These are phyloP conservation scores for Cryptotermes secundus DNA, from an alignment of 1,140 invertebrate genomes.

Conservation along the genomic window DNA sequence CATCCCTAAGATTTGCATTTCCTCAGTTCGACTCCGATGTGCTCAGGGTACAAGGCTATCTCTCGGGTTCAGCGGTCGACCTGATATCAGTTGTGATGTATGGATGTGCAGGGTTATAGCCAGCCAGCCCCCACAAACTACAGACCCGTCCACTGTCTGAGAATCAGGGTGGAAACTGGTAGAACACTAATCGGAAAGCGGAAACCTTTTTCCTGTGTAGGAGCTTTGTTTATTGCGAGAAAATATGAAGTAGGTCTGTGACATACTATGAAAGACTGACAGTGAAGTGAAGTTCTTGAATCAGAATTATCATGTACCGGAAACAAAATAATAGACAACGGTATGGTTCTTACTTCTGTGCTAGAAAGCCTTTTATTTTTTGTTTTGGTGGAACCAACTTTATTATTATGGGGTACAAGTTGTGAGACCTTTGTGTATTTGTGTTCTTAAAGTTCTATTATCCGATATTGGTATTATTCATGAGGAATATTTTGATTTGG, in stretches of 20 bases:
- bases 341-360: not conserved
- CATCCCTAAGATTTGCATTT: not conserved
- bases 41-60: too few relatives aligned
- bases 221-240: not conserved
- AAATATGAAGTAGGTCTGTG: not conserved
- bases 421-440: not conserved
- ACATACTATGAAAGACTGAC: too few relatives aligned
- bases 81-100: not conserved
- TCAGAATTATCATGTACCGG: not conserved
- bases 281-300: not conserved
- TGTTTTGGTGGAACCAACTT: not conserved
- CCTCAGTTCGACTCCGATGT: not conserved
- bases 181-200: not conserved
- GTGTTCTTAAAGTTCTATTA: not conserved
- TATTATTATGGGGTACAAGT: not conserved
- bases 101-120: not conserved
- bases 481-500: not conserved
- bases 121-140: too few relatives aligned
- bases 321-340: not conserved
- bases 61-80: too few relatives aligned
- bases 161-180: not conserved
- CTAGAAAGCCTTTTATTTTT: not conserved
- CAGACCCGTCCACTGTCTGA: not conserved
- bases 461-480: not conserved
- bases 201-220: not conserved